These are phyloP conservation scores for Cactoblastis cactorum DNA, from an alignment of 2,888 invertebrate species.

Conservation along the genomic window DNA sequence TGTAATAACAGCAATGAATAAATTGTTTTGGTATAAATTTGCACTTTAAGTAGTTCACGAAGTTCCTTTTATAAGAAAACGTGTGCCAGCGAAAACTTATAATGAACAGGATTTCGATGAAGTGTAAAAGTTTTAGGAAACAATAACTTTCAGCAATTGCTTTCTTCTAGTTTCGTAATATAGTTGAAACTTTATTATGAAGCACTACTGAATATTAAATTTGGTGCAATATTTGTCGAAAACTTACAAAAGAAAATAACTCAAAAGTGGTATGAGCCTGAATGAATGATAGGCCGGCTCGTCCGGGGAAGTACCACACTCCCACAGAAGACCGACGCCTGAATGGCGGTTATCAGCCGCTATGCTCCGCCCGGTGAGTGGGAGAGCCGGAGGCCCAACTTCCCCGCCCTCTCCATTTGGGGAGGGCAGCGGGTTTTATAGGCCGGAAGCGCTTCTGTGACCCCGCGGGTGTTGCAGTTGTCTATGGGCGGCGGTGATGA, in stretches of 20 bases:
- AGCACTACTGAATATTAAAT: neutral
- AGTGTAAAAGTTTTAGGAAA: slow-evolving; percentile 3
- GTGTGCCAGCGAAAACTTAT: slow-evolving; percentile 9
- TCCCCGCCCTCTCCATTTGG: too few relatives aligned
- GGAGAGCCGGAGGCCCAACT: too few relatives aligned
- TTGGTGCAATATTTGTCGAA: neutral
- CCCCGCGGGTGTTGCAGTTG: too few relatives aligned
- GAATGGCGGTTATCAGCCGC: too few relatives aligned
- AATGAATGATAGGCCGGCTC: too few relatives aligned
- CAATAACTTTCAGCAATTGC: neutral
- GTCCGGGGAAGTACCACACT: too few relatives aligned
- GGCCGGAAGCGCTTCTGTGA: too few relatives aligned
- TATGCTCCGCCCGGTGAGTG: too few relatives aligned
- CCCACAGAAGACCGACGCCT: too few relatives aligned
- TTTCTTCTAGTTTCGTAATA: neutral
- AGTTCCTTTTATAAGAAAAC: slow-evolving; percentile 22
- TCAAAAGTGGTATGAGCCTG: too few relatives aligned
- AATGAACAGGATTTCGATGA: slow-evolving; percentile 7
- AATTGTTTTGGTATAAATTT: slow-evolving; percentile 54
- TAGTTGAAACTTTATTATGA: slow-evolving; percentile 1
- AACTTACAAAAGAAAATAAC: neutral
- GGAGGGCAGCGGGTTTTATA: too few relatives aligned
- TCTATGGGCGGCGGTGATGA: too few relatives aligned
- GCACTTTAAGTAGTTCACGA: slow-evolving; percentile 42
- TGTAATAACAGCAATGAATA: slow-evolving; percentile 58